phyloP scores from a whole-genome alignment of 1,140 invertebrate species.

The Papilio glaucus region DNA sequence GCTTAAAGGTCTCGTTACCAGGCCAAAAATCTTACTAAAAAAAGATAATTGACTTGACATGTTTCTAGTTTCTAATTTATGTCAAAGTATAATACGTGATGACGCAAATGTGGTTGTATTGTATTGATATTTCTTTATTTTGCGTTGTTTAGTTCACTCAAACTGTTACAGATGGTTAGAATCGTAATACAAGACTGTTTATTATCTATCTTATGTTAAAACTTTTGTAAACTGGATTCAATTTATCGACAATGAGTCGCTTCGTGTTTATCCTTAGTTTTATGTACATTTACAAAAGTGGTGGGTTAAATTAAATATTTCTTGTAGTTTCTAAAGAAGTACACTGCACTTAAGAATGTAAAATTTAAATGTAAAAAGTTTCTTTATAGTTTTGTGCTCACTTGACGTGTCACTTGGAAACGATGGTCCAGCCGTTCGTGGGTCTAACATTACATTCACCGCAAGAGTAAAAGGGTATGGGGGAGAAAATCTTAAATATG shows the following conservation, averaged over 20 bases:
- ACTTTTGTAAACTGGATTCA: constrained; percentile 5
- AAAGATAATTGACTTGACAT: background rate
- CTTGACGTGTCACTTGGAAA: constrained; percentile 75
- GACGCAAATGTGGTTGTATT: constrained; percentile 35
- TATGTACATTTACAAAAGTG: constrained; percentile 36
- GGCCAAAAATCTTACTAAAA: no score
- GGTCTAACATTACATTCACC: constrained; percentile 86
- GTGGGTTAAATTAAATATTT: constrained; percentile 13
- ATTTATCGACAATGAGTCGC: constrained; percentile 21
- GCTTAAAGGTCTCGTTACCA: no score
- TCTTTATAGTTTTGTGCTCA: constrained; percentile 58
- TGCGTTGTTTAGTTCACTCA: constrained; percentile 33
- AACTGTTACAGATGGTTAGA: background rate
- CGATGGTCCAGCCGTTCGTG: constrained; percentile 86
- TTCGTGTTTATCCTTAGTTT: constrained; percentile 26
- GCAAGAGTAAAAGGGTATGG: constrained; percentile 82
- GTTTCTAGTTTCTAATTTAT: background rate
- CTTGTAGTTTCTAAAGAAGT: background rate
- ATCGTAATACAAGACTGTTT: background rate
- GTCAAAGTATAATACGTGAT: constrained; percentile 31
- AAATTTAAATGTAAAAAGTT: constrained; percentile 17
- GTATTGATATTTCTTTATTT: constrained; percentile 34
- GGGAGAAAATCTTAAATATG: constrained; percentile 68
- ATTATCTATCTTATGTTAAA: background rate
- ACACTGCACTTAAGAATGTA: constrained; percentile 21